Base-by-base conservation (phyloP, 2,888 invertebrate genomes). In the Tipula lateralis region DNA sequence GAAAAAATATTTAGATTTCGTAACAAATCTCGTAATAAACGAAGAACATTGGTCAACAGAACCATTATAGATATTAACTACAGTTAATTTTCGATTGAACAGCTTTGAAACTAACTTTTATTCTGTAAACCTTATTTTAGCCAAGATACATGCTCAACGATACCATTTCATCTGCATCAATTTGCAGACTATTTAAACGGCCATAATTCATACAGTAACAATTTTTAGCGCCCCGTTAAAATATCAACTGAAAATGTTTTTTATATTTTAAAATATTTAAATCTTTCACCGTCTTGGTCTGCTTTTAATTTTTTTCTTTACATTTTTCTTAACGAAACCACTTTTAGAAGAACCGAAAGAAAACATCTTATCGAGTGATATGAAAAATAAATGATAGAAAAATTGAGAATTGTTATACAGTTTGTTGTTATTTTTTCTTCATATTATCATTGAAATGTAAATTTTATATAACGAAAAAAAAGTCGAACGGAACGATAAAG, bases 291-390 rank as follows among this genome's bases (percentile, higher is more conserved):
- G 12, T 19, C 19, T 24, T 66, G 66, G 24, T 66, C 66, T 66
- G 66, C 24, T 24, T 66, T 66, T 66, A 66, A 24, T 66, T 66
- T 66, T 19, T 66, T 66, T 24, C 24, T 66, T 66, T n/a, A n/a
- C n/a, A n/a, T 44, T 16, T 44, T 44, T 44, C 16, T 44, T n/a
- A 4, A 44, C 13, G 44, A 44, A 24, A 66, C 66, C 66, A 24
- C 66, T 66, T 66, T 66, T 39, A 13, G 24, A 66, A 66, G 9
- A 24, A 66, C 6, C 19, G 2, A 7, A 24, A 66, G 9, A 24
- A 12, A 66, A 66, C 66, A 66, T 66, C 66, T 66, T 66, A 66
- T 66, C 66, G 66, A 66, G 66, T 66, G 66, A 24, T 66, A 66
- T 66, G 66, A 24, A 66, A 66, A 66, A 24, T 66, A 66, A 66